phyloP scores from a whole-genome alignment of 2,888 invertebrate species.

The Tryphoninae sp. region DNA sequence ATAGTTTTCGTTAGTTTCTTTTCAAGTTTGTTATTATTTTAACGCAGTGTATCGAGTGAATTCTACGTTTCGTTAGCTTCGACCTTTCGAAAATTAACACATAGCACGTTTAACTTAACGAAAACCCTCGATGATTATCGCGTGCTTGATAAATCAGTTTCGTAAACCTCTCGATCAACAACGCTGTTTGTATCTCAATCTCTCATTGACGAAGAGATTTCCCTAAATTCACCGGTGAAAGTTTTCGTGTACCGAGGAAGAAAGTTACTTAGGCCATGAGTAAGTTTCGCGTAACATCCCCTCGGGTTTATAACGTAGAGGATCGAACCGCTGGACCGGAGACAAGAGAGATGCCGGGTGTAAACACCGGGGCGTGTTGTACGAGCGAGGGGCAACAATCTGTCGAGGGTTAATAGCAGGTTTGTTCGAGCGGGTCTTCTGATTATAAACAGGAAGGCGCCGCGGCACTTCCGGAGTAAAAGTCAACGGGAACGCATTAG shows the following conservation, averaged over 20 bases:
- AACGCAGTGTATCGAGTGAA: not conserved
- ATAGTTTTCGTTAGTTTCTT: not conserved
- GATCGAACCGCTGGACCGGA: constrained; percentile 36
- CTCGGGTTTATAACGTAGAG: constrained; percentile 15
- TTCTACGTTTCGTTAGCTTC: not conserved
- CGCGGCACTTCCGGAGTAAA: constrained; percentile 40
- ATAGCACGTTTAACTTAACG: not conserved
- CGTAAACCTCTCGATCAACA: constrained; percentile 27
- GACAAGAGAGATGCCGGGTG: constrained; percentile 7
- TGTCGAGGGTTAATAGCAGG: constrained; percentile 47
- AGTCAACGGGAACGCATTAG: constrained; percentile 27
- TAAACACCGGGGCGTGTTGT: constrained; percentile 28
- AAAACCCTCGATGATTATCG: not conserved
- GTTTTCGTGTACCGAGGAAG: constrained; percentile 27
- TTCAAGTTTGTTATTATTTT: too few relatives aligned
- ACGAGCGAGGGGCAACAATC: constrained; percentile 28
- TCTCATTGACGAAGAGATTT: constrained; percentile 19
- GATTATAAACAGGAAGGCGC: constrained; percentile 61
- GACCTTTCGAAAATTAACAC: not conserved
- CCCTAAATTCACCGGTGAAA: constrained; percentile 13
- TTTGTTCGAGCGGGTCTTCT: constrained; percentile 38
- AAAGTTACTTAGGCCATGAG: constrained; percentile 11
- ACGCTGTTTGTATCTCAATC: constrained; percentile 23
- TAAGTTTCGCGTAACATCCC: constrained; percentile 47
- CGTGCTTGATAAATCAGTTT: constrained; percentile 22